phyloP scores from a whole-genome alignment of 2,888 invertebrate genomes.

The Thereva unica region DNA sequence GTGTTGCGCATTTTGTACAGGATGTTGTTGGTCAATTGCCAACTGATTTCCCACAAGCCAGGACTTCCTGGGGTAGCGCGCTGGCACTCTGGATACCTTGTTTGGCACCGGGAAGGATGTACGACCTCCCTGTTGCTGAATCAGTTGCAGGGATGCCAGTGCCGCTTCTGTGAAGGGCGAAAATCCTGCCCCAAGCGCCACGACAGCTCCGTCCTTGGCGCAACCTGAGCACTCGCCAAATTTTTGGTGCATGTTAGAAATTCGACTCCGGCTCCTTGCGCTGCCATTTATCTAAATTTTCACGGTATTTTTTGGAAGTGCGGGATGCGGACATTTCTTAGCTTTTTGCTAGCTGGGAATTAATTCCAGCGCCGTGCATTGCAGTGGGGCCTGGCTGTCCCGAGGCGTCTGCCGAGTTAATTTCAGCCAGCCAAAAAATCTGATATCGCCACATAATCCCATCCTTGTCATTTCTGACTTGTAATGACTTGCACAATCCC shows the following conservation, averaged over 20 bases:
- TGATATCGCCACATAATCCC: too few relatives aligned
- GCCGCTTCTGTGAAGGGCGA: conserved; percentile 17
- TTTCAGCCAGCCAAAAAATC: too few relatives aligned
- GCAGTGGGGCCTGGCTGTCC: too few relatives aligned
- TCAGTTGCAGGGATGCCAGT: conserved; percentile 11
- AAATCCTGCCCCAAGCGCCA: conserved; percentile 2
- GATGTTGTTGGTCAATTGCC: conserved; percentile 31
- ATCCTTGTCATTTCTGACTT: too few relatives aligned
- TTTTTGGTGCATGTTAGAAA: conserved; percentile 22
- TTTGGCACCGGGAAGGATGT: conserved; percentile 19
- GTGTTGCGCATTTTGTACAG: conserved; percentile 28
- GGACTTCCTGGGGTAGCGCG: conserved; percentile 8
- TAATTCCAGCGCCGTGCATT: too few relatives aligned
- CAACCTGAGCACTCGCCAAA: conserved; percentile 20
- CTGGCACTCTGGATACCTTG: conserved; percentile 26
- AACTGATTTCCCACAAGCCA: conserved; percentile 31
- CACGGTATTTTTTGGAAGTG: too few relatives aligned
- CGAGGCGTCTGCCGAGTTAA: too few relatives aligned
- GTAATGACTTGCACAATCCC: too few relatives aligned
- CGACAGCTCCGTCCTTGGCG: conserved; percentile 20
- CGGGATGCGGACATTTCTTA: too few relatives aligned
- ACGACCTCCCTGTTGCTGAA: conserved; percentile 32
- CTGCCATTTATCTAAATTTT: conserved; percentile 31
- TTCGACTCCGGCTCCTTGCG: conserved; percentile 25
- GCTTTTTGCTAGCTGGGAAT: too few relatives aligned